phyloP scores from a whole-genome alignment of 2,797 vertebrate genomes.

The Parauchenoglanis ngamensis region DNA sequence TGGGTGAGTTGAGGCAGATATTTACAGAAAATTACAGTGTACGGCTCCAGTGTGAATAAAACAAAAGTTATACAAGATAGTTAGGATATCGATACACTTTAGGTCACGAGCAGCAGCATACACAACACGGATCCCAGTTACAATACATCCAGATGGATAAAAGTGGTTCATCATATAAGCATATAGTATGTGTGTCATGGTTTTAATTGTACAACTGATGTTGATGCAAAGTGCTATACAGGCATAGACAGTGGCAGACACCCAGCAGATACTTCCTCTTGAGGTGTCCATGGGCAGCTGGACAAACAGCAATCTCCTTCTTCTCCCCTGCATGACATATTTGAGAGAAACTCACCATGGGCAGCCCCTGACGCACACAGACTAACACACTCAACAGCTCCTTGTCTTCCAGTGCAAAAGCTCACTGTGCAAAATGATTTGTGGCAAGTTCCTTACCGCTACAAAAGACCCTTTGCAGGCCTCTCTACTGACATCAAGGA shows the following conservation, averaged over 20 bases:
- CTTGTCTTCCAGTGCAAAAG: conserved; percentile 43
- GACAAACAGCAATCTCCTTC: conserved; percentile 73
- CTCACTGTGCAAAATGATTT: conserved; percentile 41
- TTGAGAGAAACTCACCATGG: conserved; percentile 69
- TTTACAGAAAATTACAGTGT: neutral
- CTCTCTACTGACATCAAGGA: conserved; percentile 28
- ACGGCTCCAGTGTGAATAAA: neutral
- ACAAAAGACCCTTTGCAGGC: conserved; percentile 19
- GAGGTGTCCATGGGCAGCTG: conserved; percentile 67
- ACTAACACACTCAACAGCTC: conserved; percentile 34
- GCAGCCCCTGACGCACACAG: conserved; percentile 23
- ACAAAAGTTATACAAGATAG: neutral
- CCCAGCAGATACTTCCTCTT: conserved; percentile 66
- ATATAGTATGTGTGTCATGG: neutral
- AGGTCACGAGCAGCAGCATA: neutral
- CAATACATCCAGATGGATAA: neutral
- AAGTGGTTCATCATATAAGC: neutral
- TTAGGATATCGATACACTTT: neutral
- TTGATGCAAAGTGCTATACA: neutral
- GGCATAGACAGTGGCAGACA: conserved; percentile 27
- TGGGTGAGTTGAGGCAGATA: neutral
- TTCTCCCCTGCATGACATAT: conserved; percentile 68
- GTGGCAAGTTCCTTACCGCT: conserved; percentile 16
- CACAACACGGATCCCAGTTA: neutral
- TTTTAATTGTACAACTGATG: too few relatives aligned